Conservation (phyloP, 2,888 invertebrate species). For the Encarsia formosa region DNA sequence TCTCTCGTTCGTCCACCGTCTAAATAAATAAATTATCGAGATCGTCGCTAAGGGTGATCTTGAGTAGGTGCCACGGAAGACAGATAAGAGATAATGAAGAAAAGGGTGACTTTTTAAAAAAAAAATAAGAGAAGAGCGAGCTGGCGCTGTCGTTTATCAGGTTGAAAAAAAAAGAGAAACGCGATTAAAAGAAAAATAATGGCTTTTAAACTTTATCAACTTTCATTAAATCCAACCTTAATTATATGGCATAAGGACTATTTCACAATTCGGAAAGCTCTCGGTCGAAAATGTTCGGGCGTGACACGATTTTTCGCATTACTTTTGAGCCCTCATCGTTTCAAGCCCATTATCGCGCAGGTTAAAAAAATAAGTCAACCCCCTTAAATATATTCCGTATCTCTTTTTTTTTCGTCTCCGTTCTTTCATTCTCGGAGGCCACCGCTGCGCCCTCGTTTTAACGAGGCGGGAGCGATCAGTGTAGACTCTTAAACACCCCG, state of each 20-base stretch:
- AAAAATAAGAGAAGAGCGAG: no score
- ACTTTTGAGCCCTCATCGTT: constrained; percentile 28
- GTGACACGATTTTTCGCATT: constrained; percentile 33
- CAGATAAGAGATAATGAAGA: constrained; percentile 47
- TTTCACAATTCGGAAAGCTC: no score
- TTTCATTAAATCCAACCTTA: no score
- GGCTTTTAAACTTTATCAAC: no score
- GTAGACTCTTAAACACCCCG: constrained; percentile 53
- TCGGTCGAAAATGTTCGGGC: no score
- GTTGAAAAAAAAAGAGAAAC: no score
- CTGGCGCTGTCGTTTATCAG: no score
- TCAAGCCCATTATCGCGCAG: constrained; percentile 48
- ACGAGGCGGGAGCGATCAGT: constrained; percentile 50
- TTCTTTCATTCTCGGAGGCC: constrained; percentile 12
- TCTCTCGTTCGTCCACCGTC: constrained; percentile 42
- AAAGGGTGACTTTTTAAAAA: no score
- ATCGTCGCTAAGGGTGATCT: constrained; percentile 37
- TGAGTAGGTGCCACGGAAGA: constrained; percentile 37
- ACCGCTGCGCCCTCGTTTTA: constrained; percentile 47
- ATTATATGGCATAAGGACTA: no score
- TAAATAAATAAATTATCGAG: constrained; percentile 52
- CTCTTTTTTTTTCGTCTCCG: constrained; percentile 1
- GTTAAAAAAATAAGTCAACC: constrained; percentile 46
- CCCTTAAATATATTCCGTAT: constrained; percentile 22
- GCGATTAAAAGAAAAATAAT: no score